Evolutionary conservation across 2,888 invertebrate genomes (phyloP).

Genomic region (Lepidochitona cinerea): DNA sequence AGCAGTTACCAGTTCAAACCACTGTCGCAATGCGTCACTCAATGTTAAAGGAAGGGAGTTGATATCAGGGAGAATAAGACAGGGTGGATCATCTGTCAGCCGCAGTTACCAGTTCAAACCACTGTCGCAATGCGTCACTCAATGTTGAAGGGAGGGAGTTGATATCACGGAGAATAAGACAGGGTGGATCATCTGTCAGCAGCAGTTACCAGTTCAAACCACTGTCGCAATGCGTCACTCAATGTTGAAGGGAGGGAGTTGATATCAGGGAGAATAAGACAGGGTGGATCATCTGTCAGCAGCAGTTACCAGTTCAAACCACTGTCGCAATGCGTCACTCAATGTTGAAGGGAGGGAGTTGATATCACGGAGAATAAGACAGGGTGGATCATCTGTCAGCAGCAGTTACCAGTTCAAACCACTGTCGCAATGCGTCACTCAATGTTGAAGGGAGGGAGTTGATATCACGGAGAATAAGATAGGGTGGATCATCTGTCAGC

Average conservation of each 20-base stretch:
- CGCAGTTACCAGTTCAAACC: slow-evolving; percentile 91
- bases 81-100: background rate
- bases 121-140: slow-evolving; percentile 96
- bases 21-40: slow-evolving; percentile 96
- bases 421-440: slow-evolving; percentile 96
- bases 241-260: slow-evolving; percentile 89
- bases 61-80: slow-evolving; percentile 86
- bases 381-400: too few species aligned
- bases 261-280: slow-evolving; percentile 92
- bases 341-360: too few species aligned
- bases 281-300: slow-evolving; percentile 99
- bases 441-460: too few species aligned
- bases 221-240: slow-evolving; percentile 96
- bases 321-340: too few species aligned
- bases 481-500: background rate
- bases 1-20: slow-evolving; percentile 91
- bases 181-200: slow-evolving; percentile 80
- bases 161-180: slow-evolving; percentile 92
- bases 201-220: slow-evolving; percentile 91
- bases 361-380: too few species aligned
- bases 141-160: slow-evolving; percentile 89
- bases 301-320: too few species aligned
- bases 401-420: slow-evolving; percentile 99
- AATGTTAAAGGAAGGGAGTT: slow-evolving; percentile 89
- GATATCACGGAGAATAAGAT: slow-evolving; percentile 82